Base-by-base conservation (phyloP, 2,113 vertebrate genomes). In the Amia ocellicauda region DNA sequence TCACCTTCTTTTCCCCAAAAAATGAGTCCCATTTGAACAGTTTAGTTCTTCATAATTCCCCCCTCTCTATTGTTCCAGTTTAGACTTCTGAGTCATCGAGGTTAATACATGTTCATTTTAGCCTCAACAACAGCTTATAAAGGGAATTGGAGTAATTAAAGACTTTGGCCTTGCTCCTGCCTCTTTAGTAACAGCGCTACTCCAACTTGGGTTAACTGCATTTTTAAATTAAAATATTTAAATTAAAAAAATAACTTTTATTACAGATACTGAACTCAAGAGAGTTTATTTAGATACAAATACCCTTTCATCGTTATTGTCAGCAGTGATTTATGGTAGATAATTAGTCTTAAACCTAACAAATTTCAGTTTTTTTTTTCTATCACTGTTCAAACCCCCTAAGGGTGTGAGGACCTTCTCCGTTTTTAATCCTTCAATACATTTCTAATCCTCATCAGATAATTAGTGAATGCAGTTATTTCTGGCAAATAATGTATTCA, bases 91-190 rank as follows among this genome's bases (percentile, higher is more conserved):
- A 54, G 45, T 68, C 62, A 41, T 42, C 20, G 45, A 59, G 57
- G 47, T 64, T 29, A 51, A 69, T 70, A 60, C 19, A 67, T 56
- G 66, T 69, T 61, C 51, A 64, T 64, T 43, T 59, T 31, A 69
- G 60, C 41, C 43, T 64, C 57, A 66, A 40, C 69, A 69, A 47
- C 31, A 41, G 62, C 59, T 49, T 59, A 47, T 27, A 59, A 62
- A 68, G 63, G 58, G 57, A 66, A 50, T 19, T 41, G 36, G 20
- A 60, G 50, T 16, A 62, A 50, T 58, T 50, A 58, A 50, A 51
- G 22, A 50, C 3, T n/a, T 56, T 58, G 29, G 22, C 42, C 28
- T 50, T 50, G 9, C 5, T 3, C 19, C 27, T 36, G 17, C 63
- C 23, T 57, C 41, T 36, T 40, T 31, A 27, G 22, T 20, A n/a